A percentile compares a stretch with the other conserved stretches of the same genome.
Conservation (phyloP, 2,888 invertebrate genomes). For the Caradrina clavipalpis region DNA sequence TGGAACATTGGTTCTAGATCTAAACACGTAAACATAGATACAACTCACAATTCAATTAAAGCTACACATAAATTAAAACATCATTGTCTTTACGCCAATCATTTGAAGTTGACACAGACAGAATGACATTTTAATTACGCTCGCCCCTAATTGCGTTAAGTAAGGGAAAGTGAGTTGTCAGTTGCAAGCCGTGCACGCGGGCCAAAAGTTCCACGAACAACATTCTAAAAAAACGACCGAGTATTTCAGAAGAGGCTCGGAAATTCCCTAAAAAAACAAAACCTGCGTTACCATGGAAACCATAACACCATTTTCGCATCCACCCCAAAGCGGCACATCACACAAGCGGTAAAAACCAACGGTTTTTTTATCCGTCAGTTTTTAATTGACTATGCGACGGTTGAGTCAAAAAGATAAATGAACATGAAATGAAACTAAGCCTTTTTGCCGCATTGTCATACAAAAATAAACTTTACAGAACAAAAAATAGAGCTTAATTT, state of each 20-base stretch:
- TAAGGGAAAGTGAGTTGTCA: constrained; percentile 35
- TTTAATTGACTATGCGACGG: constrained; percentile 69
- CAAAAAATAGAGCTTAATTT: constrained; percentile 58
- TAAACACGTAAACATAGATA: no score
- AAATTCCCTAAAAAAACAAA: constrained; percentile 12
- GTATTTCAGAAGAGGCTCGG: not conserved
- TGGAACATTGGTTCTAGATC: no score
- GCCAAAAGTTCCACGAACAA: not conserved
- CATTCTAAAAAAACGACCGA: not conserved
- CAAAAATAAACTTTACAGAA: constrained; percentile 57
- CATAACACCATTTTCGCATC: constrained; percentile 49
- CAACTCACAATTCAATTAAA: constrained; percentile 22
- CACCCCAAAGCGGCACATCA: constrained; percentile 47
- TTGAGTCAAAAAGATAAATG: constrained; percentile 70
- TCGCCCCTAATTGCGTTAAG: constrained; percentile 23
- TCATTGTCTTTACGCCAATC: constrained; percentile 32
- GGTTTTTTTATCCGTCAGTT: constrained; percentile 58
- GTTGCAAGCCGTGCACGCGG: constrained; percentile 15
- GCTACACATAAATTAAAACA: constrained; percentile 30
- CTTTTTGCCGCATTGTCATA: constrained; percentile 45
- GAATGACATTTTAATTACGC: constrained; percentile 63
- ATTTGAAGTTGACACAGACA: constrained; percentile 39
- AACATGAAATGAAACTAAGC: constrained; percentile 65
- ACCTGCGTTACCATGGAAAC: constrained; percentile 18
- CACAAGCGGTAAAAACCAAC: constrained; percentile 51